Conservation (phyloP, 1,140 invertebrate species). For the Hesperophylax magnus region DNA sequence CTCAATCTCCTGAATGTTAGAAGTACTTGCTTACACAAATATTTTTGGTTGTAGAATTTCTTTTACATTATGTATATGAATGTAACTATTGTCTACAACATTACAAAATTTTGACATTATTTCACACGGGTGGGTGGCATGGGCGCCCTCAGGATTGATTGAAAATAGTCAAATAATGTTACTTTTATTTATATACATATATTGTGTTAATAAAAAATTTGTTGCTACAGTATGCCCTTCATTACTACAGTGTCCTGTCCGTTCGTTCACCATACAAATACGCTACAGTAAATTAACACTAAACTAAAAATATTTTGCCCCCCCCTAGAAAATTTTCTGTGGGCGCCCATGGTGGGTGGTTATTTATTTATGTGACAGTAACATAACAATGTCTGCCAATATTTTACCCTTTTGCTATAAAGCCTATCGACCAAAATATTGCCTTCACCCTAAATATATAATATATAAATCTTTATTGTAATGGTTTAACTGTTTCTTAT, state of each 20-base stretch:
- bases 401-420: constrained; percentile 1
- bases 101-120: not conserved
- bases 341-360: too few relatives aligned
- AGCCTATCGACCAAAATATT: constrained; percentile 33
- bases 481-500: not conserved
- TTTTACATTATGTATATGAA: not conserved
- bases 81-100: not conserved
- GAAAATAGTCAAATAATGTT: too few relatives aligned
- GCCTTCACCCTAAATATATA: constrained; percentile 1
- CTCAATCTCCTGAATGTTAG: not conserved
- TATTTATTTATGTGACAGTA: not conserved
- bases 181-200: too few relatives aligned
- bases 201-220: too few relatives aligned
- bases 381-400: not conserved
- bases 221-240: too few relatives aligned
- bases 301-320: too few relatives aligned
- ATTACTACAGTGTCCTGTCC: too few relatives aligned
- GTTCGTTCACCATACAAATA: too few relatives aligned
- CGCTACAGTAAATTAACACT: too few relatives aligned
- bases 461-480: not conserved
- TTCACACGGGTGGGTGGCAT: not conserved
- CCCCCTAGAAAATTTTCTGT: too few relatives aligned
- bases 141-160: too few relatives aligned
- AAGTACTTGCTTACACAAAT: not conserved
- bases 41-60: not conserved